phyloP scores from a whole-genome alignment of 2,888 invertebrate species.

The Prosopocoilus inquinatus region DNA sequence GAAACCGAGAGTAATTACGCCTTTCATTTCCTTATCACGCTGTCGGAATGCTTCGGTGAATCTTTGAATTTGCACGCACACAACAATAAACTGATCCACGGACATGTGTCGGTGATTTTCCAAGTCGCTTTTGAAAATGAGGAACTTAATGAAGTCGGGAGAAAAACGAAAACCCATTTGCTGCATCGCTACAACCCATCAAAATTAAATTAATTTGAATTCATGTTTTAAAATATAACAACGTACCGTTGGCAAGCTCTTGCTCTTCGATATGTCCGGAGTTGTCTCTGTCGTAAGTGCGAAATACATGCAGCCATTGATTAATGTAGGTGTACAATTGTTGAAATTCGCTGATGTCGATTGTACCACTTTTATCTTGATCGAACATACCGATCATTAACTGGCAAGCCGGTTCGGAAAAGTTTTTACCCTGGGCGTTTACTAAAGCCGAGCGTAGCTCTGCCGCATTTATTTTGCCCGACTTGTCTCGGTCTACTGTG shows the following conservation, averaged over 20 bases:
- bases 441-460: slow-evolving; percentile 80
- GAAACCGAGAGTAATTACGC: slow-evolving; percentile 43
- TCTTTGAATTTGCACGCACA: slow-evolving; percentile 48
- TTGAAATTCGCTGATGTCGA: slow-evolving; percentile 81
- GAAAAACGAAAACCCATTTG: slow-evolving; percentile 89
- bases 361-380: slow-evolving; percentile 77
- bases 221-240: neutral
- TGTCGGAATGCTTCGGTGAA: slow-evolving; percentile 46
- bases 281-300: slow-evolving; percentile 80
- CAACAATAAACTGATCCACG: slow-evolving; percentile 45
- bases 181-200: slow-evolving; percentile 61
- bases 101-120: slow-evolving; percentile 56
- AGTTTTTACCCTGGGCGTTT: slow-evolving; percentile 81
- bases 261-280: slow-evolving; percentile 81
- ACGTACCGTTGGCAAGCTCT: slow-evolving; percentile 71
- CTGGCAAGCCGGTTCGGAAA: slow-evolving; percentile 79
- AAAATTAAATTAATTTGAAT: slow-evolving; percentile 2
- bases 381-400: slow-evolving; percentile 94
- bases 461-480: slow-evolving; percentile 73
- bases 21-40: slow-evolving; percentile 40
- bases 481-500: slow-evolving; percentile 79
- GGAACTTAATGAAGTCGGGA: slow-evolving; percentile 71
- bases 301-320: slow-evolving; percentile 84
- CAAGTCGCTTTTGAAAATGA: slow-evolving; percentile 69
- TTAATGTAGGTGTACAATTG: slow-evolving; percentile 84